Conservation (phyloP, 1,140 invertebrate species). For the Sitobion miscanthi region DNA sequence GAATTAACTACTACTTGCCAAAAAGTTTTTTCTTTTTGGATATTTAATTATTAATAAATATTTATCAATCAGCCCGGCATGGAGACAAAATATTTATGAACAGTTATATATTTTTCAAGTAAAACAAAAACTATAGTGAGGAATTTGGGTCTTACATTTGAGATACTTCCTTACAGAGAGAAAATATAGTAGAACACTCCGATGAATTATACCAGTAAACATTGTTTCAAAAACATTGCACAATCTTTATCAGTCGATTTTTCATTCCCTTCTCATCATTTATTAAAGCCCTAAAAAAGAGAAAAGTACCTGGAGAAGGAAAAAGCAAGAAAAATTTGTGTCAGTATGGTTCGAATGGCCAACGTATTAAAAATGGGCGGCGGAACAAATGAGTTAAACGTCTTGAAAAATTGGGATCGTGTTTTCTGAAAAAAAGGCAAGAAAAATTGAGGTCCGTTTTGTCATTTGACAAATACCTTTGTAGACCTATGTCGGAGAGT, state of each 20-base stretch:
- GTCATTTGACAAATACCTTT: constrained; percentile 54
- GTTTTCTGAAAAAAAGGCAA: constrained; percentile 40
- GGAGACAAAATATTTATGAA: neutral
- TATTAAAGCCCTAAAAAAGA: constrained; percentile 46
- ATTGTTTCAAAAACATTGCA: constrained; percentile 47
- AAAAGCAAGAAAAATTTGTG: constrained; percentile 50
- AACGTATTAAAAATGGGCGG: constrained; percentile 52
- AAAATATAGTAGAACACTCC: neutral
- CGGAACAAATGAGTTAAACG: constrained; percentile 55
- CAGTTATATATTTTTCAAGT: neutral
- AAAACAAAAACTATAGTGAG: neutral
- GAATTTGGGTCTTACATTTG: neutral
- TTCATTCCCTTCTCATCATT: constrained; percentile 33
- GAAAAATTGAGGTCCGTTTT: constrained; percentile 54
- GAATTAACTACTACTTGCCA: neutral
- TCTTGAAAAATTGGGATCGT: constrained; percentile 52
- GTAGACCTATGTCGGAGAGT: constrained; percentile 4
- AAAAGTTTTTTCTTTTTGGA: neutral
- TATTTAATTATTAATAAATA: neutral
- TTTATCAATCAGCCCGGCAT: neutral
- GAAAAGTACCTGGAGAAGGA: constrained; percentile 16
- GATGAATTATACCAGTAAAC: constrained; percentile 30
- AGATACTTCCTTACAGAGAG: neutral
- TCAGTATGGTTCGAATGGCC: constrained; percentile 38
- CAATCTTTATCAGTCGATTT: constrained; percentile 44